Evolutionary conservation across 2,797 vertebrate genomes (phyloP).

Genomic region (Linurgus olivaceus): DNA sequence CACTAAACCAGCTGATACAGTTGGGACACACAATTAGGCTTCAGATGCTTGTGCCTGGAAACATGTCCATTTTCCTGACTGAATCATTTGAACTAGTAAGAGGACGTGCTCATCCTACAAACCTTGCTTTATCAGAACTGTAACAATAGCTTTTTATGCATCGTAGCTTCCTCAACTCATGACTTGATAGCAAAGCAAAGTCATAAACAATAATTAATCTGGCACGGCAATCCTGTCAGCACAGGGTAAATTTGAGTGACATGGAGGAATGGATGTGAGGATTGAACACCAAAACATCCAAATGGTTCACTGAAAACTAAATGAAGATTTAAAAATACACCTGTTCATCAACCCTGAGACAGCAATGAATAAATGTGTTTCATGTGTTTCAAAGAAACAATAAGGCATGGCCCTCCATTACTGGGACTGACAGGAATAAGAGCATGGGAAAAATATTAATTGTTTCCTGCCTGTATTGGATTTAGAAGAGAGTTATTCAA

Average conservation of each 20-base stretch:
- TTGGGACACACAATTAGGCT: not conserved
- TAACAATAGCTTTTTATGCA: not conserved
- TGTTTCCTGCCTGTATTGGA: not conserved
- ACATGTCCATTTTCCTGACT: not conserved
- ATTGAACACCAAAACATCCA: not conserved
- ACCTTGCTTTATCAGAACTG: not conserved
- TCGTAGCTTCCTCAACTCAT: not conserved
- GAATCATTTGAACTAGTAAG: not conserved
- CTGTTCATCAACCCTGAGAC: not conserved
- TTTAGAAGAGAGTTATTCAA: not conserved
- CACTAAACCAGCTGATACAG: not conserved
- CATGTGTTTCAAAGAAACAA: not conserved
- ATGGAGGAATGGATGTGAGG: not conserved
- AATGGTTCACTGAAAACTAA: not conserved
- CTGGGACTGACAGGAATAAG: not conserved
- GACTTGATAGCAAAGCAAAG: not conserved
- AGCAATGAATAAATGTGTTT: not conserved
- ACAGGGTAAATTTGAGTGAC: not conserved
- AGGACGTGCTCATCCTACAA: not conserved
- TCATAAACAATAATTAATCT: not conserved
- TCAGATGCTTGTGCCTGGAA: not conserved
- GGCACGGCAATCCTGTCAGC: not conserved
- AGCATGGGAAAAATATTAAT: not conserved
- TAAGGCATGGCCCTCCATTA: not conserved
- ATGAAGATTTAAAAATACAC: slow-evolving; percentile 2